phyloP scores from a whole-genome alignment of 2,888 invertebrate species.

The Rhagonycha fulva region DNA sequence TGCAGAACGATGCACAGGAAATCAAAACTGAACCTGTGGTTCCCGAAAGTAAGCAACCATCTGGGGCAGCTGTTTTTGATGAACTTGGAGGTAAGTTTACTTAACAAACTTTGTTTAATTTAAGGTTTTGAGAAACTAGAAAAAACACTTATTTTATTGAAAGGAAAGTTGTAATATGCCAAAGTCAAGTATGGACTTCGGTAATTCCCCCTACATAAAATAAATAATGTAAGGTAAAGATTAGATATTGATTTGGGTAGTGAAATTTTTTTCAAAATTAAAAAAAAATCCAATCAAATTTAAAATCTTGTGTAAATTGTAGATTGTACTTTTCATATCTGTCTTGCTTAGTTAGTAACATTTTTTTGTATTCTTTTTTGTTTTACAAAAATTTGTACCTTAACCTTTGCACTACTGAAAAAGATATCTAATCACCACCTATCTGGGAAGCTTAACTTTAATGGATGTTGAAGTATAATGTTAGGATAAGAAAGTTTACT shows the following conservation, averaged over 20 bases:
- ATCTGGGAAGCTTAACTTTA: neutral
- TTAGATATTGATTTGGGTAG: no score
- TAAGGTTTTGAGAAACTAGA: neutral
- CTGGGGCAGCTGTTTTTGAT: slow-evolving; percentile 59
- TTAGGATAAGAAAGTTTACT: neutral
- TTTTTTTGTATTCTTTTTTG: neutral
- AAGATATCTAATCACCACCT: neutral
- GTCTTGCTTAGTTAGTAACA: neutral
- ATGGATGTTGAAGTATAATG: neutral
- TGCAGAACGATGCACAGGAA: slow-evolving; percentile 24
- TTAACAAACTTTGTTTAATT: neutral
- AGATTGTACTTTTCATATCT: neutral
- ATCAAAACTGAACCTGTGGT: slow-evolving; percentile 41
- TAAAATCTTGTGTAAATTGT: neutral
- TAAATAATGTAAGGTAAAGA: no score
- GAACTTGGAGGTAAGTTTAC: slow-evolving; percentile 60
- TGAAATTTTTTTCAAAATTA: neutral
- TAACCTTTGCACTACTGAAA: neutral
- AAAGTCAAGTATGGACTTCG: no score
- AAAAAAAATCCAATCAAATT: neutral
- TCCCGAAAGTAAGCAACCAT: slow-evolving; percentile 15
- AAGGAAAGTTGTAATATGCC: no score
- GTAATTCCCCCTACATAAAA: no score
- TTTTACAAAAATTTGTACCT: neutral
- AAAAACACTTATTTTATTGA: no score